Percentiles rank a stretch among this genome's conserved stretches.
Conservation (phyloP, 2,113 vertebrate species). For the Saccopteryx bilineata region DNA sequence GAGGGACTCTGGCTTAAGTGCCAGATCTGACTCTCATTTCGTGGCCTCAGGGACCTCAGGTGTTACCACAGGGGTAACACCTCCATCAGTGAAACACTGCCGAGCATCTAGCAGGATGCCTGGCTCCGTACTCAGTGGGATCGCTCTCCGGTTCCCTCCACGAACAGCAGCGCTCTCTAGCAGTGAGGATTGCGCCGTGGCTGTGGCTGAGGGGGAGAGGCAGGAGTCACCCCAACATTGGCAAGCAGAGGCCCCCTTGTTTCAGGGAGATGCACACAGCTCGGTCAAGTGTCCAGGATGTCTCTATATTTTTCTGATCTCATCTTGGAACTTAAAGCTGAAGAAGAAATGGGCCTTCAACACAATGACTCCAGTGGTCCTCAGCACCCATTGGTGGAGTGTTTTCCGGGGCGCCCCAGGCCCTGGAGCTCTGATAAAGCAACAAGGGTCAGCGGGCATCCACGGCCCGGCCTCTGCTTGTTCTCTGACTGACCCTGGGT, state of each 20-base stretch:
- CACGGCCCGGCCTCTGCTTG: neutral
- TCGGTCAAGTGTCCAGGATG: neutral
- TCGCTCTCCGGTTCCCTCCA: neutral
- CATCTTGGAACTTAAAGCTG: neutral
- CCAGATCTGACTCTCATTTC: neutral
- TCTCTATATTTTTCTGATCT: neutral
- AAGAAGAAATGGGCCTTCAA: neutral
- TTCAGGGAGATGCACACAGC: accelerated
- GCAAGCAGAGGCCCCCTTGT: neutral
- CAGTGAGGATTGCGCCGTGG: accelerated
- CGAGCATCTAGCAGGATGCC: neutral
- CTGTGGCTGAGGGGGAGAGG: neutral
- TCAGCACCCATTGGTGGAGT: neutral
- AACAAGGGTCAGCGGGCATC: neutral
- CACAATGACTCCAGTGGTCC: neutral
- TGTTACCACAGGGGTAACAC: neutral
- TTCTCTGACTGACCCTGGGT: neutral
- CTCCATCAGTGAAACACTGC: neutral
- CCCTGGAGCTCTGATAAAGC: neutral
- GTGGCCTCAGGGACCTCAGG: neutral
- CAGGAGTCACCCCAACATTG: no score
- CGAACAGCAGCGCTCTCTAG: neutral
- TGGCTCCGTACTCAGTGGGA: accelerated
- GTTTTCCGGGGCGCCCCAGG: neutral
- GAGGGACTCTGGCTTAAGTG: neutral